These are phyloP conservation scores for rat (Rattus norvegicus) DNA, from an alignment of 2,113 vertebrate species.

Conservation along the genomic window GRCr8 NC_086020.1:77600501-77601000, in stretches of 20 bases:
- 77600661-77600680: not conserved
- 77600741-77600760: not conserved
- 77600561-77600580: not conserved
- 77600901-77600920: not conserved
- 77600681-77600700: not conserved
- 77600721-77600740: not conserved
- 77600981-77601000: not conserved
- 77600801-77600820: not conserved
- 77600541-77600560: not conserved
- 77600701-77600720: not conserved
- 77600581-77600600: too few relatives aligned
- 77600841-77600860: not conserved
- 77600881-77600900: not conserved
- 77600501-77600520: not conserved
- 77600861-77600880: not conserved
- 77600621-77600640: not conserved
- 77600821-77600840: too few relatives aligned
- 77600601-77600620: not conserved
- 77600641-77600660: not conserved
- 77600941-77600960: not conserved
- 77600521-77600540: not conserved
- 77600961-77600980: not conserved
- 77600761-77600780: not conserved
- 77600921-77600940: not conserved
- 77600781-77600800: accelerated